These are phyloP conservation scores for Ranitomeya imitator DNA, from an alignment of 2,113 vertebrate species.

Conservation along the genomic window DNA sequence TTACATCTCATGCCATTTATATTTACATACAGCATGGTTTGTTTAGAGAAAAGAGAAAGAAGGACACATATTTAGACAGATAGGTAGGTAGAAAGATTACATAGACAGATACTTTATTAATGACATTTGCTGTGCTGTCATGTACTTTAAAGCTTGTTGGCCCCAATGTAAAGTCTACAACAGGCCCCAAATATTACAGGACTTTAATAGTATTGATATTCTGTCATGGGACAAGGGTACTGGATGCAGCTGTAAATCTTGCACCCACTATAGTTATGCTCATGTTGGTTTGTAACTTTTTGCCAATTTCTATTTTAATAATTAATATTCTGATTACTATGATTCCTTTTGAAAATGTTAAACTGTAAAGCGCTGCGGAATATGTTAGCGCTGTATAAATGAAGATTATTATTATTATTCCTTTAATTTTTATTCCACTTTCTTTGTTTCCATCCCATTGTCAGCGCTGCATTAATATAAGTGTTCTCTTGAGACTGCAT, in stretches of 20 bases:
- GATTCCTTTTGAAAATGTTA: conserved; percentile 54
- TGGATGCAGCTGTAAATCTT: too few relatives aligned
- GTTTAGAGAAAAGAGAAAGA: too few relatives aligned
- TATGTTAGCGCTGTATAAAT: conserved; percentile 39
- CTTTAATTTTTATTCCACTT: conserved; percentile 63
- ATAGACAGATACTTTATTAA: conserved; percentile 17
- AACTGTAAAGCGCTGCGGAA: too few relatives aligned
- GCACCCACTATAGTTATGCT: too few relatives aligned
- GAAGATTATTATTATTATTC: conserved; percentile 66
- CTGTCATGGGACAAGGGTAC: too few relatives aligned
- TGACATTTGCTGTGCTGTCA: neutral
- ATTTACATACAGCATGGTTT: too few relatives aligned
- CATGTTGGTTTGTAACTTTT: too few relatives aligned
- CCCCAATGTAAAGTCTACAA: too few relatives aligned
- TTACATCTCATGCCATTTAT: too few relatives aligned
- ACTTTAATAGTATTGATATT: too few relatives aligned
- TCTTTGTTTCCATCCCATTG: conserved; percentile 60
- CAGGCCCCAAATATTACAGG: too few relatives aligned
- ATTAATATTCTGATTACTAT: conserved; percentile 27
- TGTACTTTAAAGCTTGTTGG: too few relatives aligned
- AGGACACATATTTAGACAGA: neutral
- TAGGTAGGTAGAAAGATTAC: neutral
- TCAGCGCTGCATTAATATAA: neutral
- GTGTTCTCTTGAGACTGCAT: neutral
- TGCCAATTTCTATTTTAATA: neutral